Percentiles rank a stretch among this genome's conserved stretches.
Evolutionary conservation across 2,113 vertebrate genomes (phyloP).

Genomic region (Pipra filicauda): DNA sequence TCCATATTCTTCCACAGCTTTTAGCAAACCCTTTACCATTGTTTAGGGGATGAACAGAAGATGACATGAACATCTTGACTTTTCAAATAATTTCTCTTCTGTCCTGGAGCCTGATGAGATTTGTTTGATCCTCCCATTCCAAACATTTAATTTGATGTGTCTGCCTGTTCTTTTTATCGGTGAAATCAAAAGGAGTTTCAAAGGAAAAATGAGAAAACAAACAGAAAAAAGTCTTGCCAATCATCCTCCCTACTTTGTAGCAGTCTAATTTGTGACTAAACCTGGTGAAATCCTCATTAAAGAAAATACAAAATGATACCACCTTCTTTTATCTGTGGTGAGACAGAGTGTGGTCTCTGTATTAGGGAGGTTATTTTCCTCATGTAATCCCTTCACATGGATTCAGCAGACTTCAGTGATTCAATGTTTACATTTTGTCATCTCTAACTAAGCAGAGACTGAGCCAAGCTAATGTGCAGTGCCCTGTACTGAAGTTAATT

Average conservation of each 20-base stretch:
- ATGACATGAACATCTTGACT: background rate
- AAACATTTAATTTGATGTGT: background rate
- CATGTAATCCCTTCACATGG: background rate
- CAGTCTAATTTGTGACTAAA: background rate
- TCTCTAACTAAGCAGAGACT: background rate
- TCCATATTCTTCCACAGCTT: background rate
- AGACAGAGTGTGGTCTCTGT: background rate
- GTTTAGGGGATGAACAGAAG: background rate
- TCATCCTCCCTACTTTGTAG: background rate
- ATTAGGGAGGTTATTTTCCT: background rate
- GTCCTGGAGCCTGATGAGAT: background rate
- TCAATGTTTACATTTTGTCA: background rate
- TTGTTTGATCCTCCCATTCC: background rate
- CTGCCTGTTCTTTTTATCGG: background rate
- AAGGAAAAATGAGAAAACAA: background rate
- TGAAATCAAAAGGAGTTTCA: conserved; percentile 4
- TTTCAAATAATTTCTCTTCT: background rate
- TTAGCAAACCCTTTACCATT: background rate
- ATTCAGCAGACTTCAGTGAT: background rate
- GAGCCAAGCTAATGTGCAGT: background rate
- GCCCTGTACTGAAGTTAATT: background rate
- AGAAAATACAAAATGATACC: background rate
- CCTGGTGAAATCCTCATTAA: background rate
- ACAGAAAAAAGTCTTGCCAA: background rate
- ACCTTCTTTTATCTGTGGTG: background rate